Evolutionary conservation across 2,888 invertebrate genomes (phyloP), one percentile per base, ranked within the genome.

Genomic region (Agrenia bidenticulata): DNA sequence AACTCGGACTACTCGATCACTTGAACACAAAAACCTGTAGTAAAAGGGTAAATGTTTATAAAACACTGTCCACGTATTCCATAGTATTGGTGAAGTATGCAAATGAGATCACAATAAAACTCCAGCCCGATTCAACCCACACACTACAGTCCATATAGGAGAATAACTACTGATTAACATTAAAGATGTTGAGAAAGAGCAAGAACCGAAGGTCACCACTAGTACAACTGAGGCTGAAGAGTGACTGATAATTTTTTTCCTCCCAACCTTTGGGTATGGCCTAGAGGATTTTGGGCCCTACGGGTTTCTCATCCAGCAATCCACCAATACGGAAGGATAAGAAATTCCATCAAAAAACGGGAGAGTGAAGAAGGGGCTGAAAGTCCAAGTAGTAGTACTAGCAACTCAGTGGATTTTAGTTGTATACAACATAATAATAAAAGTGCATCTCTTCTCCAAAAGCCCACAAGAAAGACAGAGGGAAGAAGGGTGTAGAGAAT

Each of bases 121-220:
- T 7, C 32, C 32, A 11, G 4, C 32, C 32, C 32, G 32, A 32
- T 32, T n/a, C n/a, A n/a, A n/a, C n/a, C n/a, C n/a, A n/a, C n/a
- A n/a, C n/a, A n/a, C n/a, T n/a, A n/a, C n/a, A n/a, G n/a, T n/a
- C n/a, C n/a, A n/a, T n/a, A n/a, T n/a, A n/a, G n/a, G n/a, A n/a
- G n/a, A n/a, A n/a, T n/a, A n/a, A n/a, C n/a, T n/a, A 45, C 19
- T 19, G 9, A 45, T 45, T 60, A 51, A 26, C 51, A 37, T 21
- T 19, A 24, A 26, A 23, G 62, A 45, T 56, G 49, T 62, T 62
- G 62, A 45, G 62, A n/a, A 45, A 62, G 62, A 62, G 62, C 49
- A 62, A 55, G 62, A 55, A 49, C 42, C 24, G 61, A 61, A 61
- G 53, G 54, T 42, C 62, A 54, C 55, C 42, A 39, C 11, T 49